Evolutionary conservation across 2,113 vertebrate species (phyloP), one percentile per base, ranked within the genome.

Genomic region (Aleadryas rufinucha): DNA sequence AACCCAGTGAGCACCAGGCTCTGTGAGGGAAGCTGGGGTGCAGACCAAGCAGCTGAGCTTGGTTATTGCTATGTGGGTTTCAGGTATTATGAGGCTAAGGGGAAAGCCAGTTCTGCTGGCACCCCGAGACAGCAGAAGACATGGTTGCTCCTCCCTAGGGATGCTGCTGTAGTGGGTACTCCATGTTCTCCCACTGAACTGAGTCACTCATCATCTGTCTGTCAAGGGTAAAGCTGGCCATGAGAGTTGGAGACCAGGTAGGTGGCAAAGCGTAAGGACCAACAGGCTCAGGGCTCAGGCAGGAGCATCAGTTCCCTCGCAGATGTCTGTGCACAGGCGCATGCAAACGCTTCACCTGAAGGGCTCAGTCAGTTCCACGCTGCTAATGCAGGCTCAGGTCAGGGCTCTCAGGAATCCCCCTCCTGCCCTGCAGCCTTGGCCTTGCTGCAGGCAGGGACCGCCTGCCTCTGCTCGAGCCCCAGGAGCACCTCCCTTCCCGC

Each of bases 61-160:
- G 9, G 13, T 69, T 70, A 44, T 71, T 15, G 59, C 66, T 8
- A 0, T 18, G 47, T 41, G 28, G 54, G 35, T 26, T 71, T 53
- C 44, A 15, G 52, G 44, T 28, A 18, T 30, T 54, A 14, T 0
- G 2, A 59, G 31, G 18, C 56, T 80, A 10, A 50, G 27, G 24
- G 27, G 31, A 72, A 72, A 86, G n/a, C 45, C 64, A 39, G 31
- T 66, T 90, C 45, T 86, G 24, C 54, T 0, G 0, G 66, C 54
- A 50, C 9, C 5, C 20, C 0, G 0, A 49, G 49, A 44, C 9
- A 50, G 45, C 0, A 0, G 35, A 79, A 50, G 11, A 17, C 41
- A 56, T 72, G 37, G 54, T 6, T 52, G 31, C 41, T 65, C 6
- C 66, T 76, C 61, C 49, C 37, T 18, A 24, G 63, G 61, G 41